Conservation (phyloP, 2,888 invertebrate genomes). For the Automeris io region DNA sequence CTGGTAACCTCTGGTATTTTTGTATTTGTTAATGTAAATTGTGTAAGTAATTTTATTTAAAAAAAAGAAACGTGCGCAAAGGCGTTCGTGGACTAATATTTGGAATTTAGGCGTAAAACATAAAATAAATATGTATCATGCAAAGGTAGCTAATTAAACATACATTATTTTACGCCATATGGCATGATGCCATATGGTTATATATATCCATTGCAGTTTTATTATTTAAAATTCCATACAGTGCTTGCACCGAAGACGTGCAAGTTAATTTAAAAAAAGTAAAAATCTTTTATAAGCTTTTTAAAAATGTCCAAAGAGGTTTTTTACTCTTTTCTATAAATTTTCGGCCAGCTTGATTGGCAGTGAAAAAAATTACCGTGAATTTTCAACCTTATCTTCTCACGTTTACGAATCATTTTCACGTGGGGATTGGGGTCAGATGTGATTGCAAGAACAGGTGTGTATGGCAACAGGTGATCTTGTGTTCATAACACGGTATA, state of each 20-base stretch:
- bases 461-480: slow-evolving; percentile 67
- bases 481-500: slow-evolving; percentile 69
- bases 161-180: no score
- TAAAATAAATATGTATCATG: no score
- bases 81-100: no score
- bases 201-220: no score
- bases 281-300: slow-evolving; percentile 26
- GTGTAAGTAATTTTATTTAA: no score
- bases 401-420: slow-evolving; percentile 22
- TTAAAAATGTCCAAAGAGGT: slow-evolving; percentile 40
- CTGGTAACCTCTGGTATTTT: no score
- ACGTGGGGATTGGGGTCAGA: slow-evolving; percentile 36
- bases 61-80: no score
- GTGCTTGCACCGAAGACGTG: not conserved
- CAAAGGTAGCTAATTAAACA: no score
- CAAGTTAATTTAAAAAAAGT: slow-evolving; percentile 5
- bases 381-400: slow-evolving; percentile 16
- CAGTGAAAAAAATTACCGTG: slow-evolving; percentile 22
- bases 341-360: slow-evolving; percentile 44
- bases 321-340: slow-evolving; percentile 36
- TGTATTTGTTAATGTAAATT: no score
- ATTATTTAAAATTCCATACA: no score
- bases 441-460: slow-evolving; percentile 74
- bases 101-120: no score
- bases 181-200: no score